A percentile compares a stretch with the other conserved stretches of the same genome.
These are phyloP conservation scores for Parazoanthus darwini DNA, from an alignment of 92 coral and sea anemone genomes.

Conservation along the genomic window DNA sequence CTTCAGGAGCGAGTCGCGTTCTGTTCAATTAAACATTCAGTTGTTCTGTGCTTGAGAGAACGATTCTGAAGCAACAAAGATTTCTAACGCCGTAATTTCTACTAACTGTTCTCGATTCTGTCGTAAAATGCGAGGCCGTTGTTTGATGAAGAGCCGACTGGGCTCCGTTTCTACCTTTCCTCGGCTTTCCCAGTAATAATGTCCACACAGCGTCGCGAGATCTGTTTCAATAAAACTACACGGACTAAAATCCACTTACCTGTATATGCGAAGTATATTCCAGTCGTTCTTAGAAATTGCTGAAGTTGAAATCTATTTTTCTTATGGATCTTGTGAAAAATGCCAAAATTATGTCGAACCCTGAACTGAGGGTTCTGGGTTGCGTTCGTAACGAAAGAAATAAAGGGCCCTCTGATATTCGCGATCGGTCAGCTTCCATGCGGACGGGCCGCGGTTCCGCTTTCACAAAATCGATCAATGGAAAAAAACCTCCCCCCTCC, in stretches of 20 bases:
- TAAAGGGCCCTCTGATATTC: conserved; percentile 32
- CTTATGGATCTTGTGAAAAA: not conserved
- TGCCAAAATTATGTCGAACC: not conserved
- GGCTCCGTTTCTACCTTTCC: not conserved
- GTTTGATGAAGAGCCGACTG: not conserved
- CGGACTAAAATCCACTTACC: conserved; percentile 35
- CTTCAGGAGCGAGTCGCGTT: conserved; percentile 35
- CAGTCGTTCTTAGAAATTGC: not conserved
- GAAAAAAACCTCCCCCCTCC: conserved; percentile 81
- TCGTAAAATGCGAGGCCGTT: not conserved
- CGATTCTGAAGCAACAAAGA: conserved; percentile 8
- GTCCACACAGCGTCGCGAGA: not conserved
- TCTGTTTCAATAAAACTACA: conserved; percentile 23
- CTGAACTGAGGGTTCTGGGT: conserved; percentile 8
- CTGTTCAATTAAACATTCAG: conserved; percentile 43
- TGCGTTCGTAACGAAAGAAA: conserved; percentile 35
- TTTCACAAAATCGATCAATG: conserved; percentile 89
- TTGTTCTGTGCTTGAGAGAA: conserved; percentile 34
- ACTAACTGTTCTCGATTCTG: not conserved
- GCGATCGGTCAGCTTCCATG: conserved; percentile 34
- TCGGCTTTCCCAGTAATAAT: not conserved
- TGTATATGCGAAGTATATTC: conserved; percentile 13
- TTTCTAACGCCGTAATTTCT: not conserved
- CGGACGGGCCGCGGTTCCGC: conserved; percentile 81
- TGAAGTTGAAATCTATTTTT: not conserved